phyloP scores from a whole-genome alignment of 2,113 vertebrate genomes.

The Panurus biarmicus region DNA sequence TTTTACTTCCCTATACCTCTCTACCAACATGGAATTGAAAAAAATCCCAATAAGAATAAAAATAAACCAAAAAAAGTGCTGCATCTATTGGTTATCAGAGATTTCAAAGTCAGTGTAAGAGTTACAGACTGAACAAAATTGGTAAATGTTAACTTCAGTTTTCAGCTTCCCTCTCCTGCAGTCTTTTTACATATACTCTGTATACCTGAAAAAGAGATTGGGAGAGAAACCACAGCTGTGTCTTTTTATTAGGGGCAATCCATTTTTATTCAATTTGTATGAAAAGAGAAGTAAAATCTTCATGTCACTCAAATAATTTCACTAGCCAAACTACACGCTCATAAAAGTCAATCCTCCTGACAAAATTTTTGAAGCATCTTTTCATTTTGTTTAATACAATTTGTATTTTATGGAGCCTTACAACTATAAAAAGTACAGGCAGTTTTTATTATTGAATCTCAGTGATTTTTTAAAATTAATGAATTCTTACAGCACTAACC shows the following conservation, averaged over 20 bases:
- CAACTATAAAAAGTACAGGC: background rate
- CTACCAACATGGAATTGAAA: background rate
- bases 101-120: background rate
- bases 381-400: conserved; percentile 15
- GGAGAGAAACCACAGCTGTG: background rate
- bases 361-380: background rate
- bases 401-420: background rate
- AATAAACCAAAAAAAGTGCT: background rate
- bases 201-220: background rate
- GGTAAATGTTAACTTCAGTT: background rate
- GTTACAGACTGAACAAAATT: background rate
- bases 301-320: conserved; percentile 10
- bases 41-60: background rate
- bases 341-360: background rate
- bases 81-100: background rate
- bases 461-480: background rate
- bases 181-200: background rate
- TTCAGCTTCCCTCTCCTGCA: background rate
- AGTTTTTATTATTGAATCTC: background rate
- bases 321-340: background rate
- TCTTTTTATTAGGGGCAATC: background rate
- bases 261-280: conserved; percentile 43
- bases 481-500: background rate
- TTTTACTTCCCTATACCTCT: background rate
- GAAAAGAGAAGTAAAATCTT: background rate